Evolutionary conservation across 2,888 invertebrate species (phyloP), one percentile per base, ranked within the genome.

Genomic region (Spialia ferax): DNA sequence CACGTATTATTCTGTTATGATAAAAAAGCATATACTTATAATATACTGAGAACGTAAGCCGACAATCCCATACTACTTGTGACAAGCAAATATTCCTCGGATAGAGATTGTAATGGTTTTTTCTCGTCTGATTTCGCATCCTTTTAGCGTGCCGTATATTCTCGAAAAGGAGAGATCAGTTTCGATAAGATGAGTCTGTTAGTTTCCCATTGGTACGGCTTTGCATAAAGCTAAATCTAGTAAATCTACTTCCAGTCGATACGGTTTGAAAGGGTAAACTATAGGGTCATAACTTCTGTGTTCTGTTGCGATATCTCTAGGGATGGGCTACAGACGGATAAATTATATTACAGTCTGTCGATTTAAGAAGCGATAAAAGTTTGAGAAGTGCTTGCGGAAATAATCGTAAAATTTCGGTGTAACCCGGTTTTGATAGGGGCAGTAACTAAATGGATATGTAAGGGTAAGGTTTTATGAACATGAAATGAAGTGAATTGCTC

Each of bases 301-400:
- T 78, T 77, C 76, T 77, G 78, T 76, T 74, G 72, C 76, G 81
- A 78, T 82, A 81, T 81, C 82, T 78, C 74, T 69, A 26, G 73
- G 75, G 77, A 76, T 72, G 75, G 78, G 73, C 68, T 68, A 73
- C 77, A 75, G 73, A 71, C 75, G 81, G 79, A 83, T 80, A 82
- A 83, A 81, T 82, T 82, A 77, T 79, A 74, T 77, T 78, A 78
- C 75, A 77, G 76, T 74, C 81, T 77, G 74, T 78, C 78, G 79
- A 83, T 82, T 81, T 79, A 77, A 77, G 73, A 72, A 79, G 73
- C 75, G 82, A 81, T 82, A 83, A 80, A 82, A 81, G 77, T 81
- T 80, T 77, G 74, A 74, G 75, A 79, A 79, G 76, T 78, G 75
- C 78, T 78, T 74, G 78, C 72, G 73, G 73, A 74, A 70, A 70